Evolutionary conservation across 2,888 invertebrate species (phyloP).

Genomic region (Gymnoscelis rufifasciata): DNA sequence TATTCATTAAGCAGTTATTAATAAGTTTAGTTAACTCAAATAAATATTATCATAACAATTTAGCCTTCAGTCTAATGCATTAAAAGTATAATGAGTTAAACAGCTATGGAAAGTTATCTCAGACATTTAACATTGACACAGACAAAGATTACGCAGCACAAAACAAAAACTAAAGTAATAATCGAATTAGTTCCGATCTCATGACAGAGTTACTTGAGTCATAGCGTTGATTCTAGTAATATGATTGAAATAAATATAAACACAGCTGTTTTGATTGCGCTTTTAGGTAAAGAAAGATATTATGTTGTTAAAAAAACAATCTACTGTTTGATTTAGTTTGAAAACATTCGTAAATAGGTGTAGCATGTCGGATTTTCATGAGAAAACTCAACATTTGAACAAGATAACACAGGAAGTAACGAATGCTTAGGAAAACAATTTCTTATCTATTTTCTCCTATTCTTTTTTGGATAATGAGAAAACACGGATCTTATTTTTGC

Average conservation of each 20-base stretch:
- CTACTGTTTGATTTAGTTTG: neutral
- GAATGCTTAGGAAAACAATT: neutral
- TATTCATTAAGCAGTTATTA: too few species aligned
- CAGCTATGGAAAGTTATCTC: neutral
- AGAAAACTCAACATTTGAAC: constrained; percentile 2
- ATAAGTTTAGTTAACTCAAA: too few species aligned
- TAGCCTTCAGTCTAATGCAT: too few species aligned
- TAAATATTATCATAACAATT: too few species aligned
- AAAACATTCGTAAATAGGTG: neutral
- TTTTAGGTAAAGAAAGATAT: too few species aligned
- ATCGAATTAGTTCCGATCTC: constrained; percentile 1
- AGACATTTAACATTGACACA: constrained; percentile 41
- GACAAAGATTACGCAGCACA: constrained; percentile 18
- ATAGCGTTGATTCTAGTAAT: neutral
- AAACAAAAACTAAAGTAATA: constrained; percentile 18
- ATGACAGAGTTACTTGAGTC: neutral
- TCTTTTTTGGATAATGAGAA: too few species aligned
- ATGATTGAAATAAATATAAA: neutral
- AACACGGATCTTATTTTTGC: too few species aligned
- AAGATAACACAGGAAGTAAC: neutral
- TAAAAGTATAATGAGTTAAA: neutral
- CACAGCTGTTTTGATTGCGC: too few species aligned
- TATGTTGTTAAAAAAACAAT: too few species aligned
- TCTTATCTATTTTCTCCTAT: neutral
- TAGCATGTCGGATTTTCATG: neutral